Evolutionary conservation across 2,888 invertebrate species (phyloP), one percentile per base, ranked within the genome.

Genomic region (Asteroscopus sphinx): DNA sequence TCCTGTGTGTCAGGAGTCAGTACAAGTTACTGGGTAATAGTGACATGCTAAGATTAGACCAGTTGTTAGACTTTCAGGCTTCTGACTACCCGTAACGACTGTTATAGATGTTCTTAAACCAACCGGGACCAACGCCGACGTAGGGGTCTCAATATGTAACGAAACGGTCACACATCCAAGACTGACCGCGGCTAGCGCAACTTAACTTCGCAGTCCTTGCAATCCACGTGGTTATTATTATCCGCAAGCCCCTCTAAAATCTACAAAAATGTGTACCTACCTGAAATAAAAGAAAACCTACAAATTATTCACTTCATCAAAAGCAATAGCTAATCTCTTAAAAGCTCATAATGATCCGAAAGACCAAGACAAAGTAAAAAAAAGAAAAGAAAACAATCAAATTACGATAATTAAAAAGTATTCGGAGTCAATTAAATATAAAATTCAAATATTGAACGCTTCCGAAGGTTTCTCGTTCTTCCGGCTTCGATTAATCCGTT

Each of bases 401-500:
- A 72, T 77, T 72, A 76, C 56, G 42, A 58, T 75, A 64, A 77
- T 77, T 76, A 76, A 77, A 76, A 76, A 76, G 76, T 66, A 72
- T 77, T 74, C 53, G 42, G 64, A 76, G 72, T 68, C 68, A 64
- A 72, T 76, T 75, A 77, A 72, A 74, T 72, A 69, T 64, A 77
- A 72, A 75, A 77, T 77, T 76, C 68, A 69, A 76, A 75, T 67
- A 77, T 70, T 51, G 65, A 51, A 28, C 17, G 35, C 17, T 54
- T 41, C 41, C 48, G 52, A 49, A 36, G 51, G 48, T 55, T 52
- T 46, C 62, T 33, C 45, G 26, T 36, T 65, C 72, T 67, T 68
- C 73, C 73, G 66, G 76, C 70, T 81, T 84, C 89, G 87, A 91
- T 92, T 92, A 93, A 93, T 93, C 91, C 87, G 88, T 91, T 90